Conservation (phyloP, 2,113 vertebrate species). For the Todiramphus chloris region DNA sequence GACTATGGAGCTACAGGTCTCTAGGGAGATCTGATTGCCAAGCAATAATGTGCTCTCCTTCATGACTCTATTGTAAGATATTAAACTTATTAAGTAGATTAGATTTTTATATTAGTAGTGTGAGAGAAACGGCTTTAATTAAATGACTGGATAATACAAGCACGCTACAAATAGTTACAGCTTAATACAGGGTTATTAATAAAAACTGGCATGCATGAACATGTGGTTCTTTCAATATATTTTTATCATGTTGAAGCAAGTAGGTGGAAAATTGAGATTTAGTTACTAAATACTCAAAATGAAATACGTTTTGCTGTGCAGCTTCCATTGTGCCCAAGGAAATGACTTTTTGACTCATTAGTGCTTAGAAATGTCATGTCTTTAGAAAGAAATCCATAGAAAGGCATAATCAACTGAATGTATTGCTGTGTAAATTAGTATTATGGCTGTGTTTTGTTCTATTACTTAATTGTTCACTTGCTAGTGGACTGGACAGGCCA, state of each 20-base stretch:
- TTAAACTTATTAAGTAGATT: background rate
- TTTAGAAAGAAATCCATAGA: conserved; percentile 1
- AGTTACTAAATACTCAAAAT: conserved; percentile 7
- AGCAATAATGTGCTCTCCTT: background rate
- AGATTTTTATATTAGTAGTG: conserved; percentile 7
- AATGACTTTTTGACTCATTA: background rate
- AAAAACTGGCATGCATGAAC: background rate
- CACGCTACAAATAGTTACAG: conserved; percentile 27
- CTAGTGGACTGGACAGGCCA: background rate
- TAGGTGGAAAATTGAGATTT: conserved; percentile 9
- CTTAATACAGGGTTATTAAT: conserved; percentile 27
- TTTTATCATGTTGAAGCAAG: conserved; percentile 21
- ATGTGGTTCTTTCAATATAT: background rate
- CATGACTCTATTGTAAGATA: background rate
- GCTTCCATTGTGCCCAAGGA: background rate
- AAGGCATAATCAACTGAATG: background rate
- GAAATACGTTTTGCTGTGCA: background rate
- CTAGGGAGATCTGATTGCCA: background rate
- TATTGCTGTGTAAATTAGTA: background rate
- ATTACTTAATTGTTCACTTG: background rate
- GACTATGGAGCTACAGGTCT: background rate
- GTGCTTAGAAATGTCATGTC: background rate
- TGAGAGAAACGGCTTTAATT: conserved; percentile 38
- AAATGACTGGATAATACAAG: conserved; percentile 26
- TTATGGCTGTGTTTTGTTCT: background rate